phyloP scores from a whole-genome alignment of 1,140 invertebrate species.

The Babylonia areolata region DNA sequence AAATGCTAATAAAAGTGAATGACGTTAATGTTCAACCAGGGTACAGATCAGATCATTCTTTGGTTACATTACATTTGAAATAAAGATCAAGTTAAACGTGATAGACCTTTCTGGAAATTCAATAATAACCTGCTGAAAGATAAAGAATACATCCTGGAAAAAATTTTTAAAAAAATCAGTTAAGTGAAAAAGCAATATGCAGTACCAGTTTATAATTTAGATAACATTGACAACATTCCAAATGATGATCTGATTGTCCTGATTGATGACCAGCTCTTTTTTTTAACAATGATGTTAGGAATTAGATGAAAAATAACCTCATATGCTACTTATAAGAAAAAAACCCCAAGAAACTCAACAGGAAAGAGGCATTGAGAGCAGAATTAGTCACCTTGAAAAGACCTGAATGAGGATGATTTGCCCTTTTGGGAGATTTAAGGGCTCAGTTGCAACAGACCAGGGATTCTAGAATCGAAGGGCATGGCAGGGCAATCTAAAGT shows the following conservation, averaged over 20 bases:
- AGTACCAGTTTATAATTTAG: constrained; percentile 9
- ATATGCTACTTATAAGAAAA: constrained; percentile 31
- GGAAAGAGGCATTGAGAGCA: neutral
- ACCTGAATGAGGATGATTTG: neutral
- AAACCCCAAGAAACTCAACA: neutral
- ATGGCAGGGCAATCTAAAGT: constrained; percentile 17
- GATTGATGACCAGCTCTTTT: constrained; percentile 31
- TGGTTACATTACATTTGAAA: constrained; percentile 1
- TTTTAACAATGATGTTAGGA: constrained; percentile 37
- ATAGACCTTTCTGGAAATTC: constrained; percentile 29
- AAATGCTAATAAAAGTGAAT: neutral
- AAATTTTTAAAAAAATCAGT: neutral
- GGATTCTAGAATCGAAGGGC: constrained; percentile 27
- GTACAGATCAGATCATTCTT: constrained; percentile 19
- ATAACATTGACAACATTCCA: constrained; percentile 25
- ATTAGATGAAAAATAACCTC: constrained; percentile 38
- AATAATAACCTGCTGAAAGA: constrained; percentile 28
- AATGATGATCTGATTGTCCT: constrained; percentile 8
- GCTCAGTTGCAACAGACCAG: constrained; percentile 21
- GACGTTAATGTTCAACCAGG: neutral
- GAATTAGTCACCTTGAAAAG: neutral
- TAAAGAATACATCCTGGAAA: neutral
- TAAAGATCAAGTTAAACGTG: neutral
- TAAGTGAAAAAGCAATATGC: constrained; percentile 18
- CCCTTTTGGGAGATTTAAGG: neutral